Conservation (phyloP, 2,113 vertebrate species). For the Dryoscopus gambensis region DNA sequence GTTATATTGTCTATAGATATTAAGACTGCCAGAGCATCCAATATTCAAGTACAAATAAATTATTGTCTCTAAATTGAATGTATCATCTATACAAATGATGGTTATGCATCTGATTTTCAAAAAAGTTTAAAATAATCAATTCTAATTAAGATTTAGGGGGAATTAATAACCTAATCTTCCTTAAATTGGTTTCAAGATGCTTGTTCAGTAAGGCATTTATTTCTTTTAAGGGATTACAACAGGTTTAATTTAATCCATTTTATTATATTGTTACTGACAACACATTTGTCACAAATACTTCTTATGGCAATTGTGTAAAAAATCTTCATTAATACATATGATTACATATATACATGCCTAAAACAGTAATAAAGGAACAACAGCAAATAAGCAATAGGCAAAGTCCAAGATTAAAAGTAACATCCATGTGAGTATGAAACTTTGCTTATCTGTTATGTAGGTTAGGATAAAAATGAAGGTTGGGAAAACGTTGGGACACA, state of each 20-base stretch:
- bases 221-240: background rate
- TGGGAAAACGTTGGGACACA: background rate
- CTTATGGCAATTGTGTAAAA: background rate
- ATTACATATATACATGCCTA: background rate
- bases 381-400: background rate
- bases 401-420: background rate
- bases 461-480: background rate
- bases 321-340: background rate
- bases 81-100: background rate
- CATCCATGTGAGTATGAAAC: background rate
- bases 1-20: background rate
- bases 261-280: background rate
- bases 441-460: background rate
- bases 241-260: conserved; percentile 1
- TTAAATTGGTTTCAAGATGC: background rate
- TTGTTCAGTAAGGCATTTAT: background rate
- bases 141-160: background rate
- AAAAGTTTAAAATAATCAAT: background rate
- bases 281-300: background rate
- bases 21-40: background rate
- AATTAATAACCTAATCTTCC: background rate
- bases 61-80: background rate
- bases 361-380: background rate
- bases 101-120: background rate
- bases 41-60: background rate